Base-by-base conservation (phyloP, 2,888 invertebrate genomes). In the Hybos culiciformis region DNA sequence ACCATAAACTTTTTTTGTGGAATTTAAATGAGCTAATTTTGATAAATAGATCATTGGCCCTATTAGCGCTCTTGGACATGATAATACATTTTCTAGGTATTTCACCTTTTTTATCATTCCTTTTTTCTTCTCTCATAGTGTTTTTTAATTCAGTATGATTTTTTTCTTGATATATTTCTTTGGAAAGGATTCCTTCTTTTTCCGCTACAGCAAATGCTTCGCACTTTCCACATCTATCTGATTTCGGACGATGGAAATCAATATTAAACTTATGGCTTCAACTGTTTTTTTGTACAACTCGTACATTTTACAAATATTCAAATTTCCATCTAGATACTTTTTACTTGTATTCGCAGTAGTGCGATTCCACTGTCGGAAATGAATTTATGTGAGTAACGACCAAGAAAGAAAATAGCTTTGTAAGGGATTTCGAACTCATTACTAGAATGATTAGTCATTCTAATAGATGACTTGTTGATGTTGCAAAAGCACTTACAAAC, bases 241-340 rank as follows among this genome's bases (percentile, higher is more conserved):
- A 34, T 34, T 34, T 34, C 18, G 20, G 34, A 34, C 17, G 5
- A 17, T 34, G 34, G 3, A 34, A 34, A 14, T 15, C 34, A 18
- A 34, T 34, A 18, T 34, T 18, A 34, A 34, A 34, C 18, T 4
- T 34, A 17, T 15, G 3, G 18, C 3, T 7, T 2, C 9, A 34
- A 11, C 11, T 17, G 17, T 17, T 11, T 12, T 33, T 37, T 37
- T 44, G 37, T 41, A 41, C 41, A 44, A 20, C 18, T 37, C 41
- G 36, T 37, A 44, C 44, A 40, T 21, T 41, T 39, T 41, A n/a
- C 26, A 15, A 20, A 38, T 44, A 26, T 41, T 41, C 26, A 38
- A 38, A 44, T 44, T 38, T 31, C 37, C 38, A 21, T 41, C 41
- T 20, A 43, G 33, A 26, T 39, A 39, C 21, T 21, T 26, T 29